phyloP scores from a whole-genome alignment of 1,140 invertebrate species.

The Brachionus calyciflorus region DNA sequence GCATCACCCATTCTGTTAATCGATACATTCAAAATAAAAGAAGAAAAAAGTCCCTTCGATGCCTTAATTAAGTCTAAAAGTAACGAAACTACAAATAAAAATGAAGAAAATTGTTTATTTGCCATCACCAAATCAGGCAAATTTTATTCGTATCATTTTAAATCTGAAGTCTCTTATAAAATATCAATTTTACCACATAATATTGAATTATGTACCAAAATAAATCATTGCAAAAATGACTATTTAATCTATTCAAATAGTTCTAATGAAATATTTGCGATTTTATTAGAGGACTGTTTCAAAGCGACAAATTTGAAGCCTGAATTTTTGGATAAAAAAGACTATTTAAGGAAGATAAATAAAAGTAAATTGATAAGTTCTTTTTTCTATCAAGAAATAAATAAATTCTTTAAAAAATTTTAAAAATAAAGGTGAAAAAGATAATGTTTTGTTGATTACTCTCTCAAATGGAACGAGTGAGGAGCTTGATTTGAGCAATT shows the following conservation, averaged over 20 bases:
- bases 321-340: neutral
- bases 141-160: neutral
- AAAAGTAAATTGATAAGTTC: neutral
- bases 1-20: neutral
- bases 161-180: neutral
- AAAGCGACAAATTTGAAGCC: neutral
- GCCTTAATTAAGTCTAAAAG: neutral
- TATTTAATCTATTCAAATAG: conserved; percentile 1
- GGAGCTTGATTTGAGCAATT: neutral
- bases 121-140: neutral
- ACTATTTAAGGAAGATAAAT: neutral
- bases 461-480: neutral
- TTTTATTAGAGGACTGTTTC: neutral
- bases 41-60: neutral
- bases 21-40: neutral
- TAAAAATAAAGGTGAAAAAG: no score
- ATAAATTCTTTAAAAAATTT: no score
- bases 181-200: neutral
- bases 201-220: neutral
- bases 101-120: conserved; percentile 5
- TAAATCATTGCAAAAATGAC: neutral
- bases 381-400: no score
- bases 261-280: neutral
- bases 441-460: no score
- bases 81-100: neutral